Evolutionary conservation across 2,113 vertebrate species (phyloP).

Genomic region (Trematomus loennbergii): DNA sequence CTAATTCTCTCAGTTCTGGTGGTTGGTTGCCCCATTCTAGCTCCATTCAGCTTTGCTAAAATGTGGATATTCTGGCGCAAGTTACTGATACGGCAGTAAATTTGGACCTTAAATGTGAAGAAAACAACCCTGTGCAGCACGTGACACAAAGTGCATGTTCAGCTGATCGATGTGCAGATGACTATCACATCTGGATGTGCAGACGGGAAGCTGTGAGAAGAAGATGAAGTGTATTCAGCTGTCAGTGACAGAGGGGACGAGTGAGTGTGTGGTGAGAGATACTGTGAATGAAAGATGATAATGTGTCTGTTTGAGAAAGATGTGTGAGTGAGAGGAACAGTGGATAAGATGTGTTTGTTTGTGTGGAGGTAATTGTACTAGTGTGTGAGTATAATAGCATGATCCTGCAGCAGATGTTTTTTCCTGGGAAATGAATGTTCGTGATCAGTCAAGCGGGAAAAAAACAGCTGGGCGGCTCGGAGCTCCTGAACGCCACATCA

Average conservation of each 20-base stretch:
- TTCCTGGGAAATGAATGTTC: not conserved
- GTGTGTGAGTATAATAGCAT: not conserved
- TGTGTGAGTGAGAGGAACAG: not conserved
- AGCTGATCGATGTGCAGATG: conserved; percentile 12
- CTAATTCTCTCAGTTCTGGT: too few relatives aligned
- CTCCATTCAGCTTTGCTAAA: too few relatives aligned
- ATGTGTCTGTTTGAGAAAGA: conserved; percentile 7
- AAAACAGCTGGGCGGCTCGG: not conserved
- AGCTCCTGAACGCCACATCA: not conserved
- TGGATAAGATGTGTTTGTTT: conserved; percentile 8
- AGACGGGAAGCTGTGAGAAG: conserved; percentile 23
- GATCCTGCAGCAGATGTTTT: conserved; percentile 8
- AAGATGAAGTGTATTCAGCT: not conserved
- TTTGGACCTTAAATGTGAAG: not conserved
- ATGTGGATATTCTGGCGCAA: too few relatives aligned
- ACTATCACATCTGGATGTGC: conserved; percentile 22
- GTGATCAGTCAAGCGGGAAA: conserved; percentile 12
- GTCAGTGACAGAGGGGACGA: not conserved
- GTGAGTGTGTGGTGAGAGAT: conserved; percentile 5
- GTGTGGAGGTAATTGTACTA: not conserved
- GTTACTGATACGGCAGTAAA: too few relatives aligned
- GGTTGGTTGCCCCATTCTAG: too few relatives aligned
- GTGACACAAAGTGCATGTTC: not conserved
- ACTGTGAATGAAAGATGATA: conserved; percentile 15
- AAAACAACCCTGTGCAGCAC: not conserved